A percentile compares a stretch with the other conserved stretches of the same genome.
Conservation (phyloP, 2,797 vertebrate genomes). For the Enteromius trimaculatus region DNA sequence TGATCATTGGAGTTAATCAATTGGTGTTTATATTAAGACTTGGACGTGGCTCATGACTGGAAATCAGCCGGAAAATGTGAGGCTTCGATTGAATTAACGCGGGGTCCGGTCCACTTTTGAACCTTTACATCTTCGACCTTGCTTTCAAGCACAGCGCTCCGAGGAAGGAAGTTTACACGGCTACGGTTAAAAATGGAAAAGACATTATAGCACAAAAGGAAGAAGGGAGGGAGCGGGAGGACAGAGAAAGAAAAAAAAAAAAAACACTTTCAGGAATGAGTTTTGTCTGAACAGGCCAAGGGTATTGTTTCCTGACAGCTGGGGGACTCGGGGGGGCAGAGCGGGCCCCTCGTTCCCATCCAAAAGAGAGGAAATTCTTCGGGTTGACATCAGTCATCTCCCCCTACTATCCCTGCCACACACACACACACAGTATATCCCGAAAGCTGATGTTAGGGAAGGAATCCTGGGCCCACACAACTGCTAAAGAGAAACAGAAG, state of each 20-base stretch:
- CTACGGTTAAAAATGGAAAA: conserved; percentile 85
- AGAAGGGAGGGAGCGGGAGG: conserved; percentile 49
- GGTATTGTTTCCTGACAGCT: conserved; percentile 88
- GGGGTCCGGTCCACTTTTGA: conserved; percentile 17
- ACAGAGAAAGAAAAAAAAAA: conserved; percentile 62
- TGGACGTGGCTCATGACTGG: not conserved
- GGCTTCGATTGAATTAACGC: not conserved
- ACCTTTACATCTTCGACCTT: conserved; percentile 4
- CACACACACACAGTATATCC: conserved; percentile 22
- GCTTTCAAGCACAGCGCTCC: conserved; percentile 59
- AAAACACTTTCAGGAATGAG: conserved; percentile 84
- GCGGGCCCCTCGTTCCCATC: conserved; percentile 72
- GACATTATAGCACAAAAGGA: conserved; percentile 77
- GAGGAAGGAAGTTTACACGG: conserved; percentile 82
- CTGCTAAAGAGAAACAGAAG: conserved; percentile 35
- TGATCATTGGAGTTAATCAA: not conserved
- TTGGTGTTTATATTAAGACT: not conserved
- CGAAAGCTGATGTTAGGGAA: conserved; percentile 1
- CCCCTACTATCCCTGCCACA: not conserved
- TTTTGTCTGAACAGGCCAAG: conserved; percentile 80
- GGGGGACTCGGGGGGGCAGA: conserved; percentile 71
- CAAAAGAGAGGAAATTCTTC: conserved; percentile 78
- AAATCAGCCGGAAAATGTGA: not conserved
- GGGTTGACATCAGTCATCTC: conserved; percentile 76
- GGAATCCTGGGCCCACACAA: conserved; percentile 14